Evolutionary conservation across 2,888 invertebrate genomes (phyloP).

Genomic region (Dorcus parallelipipedus): DNA sequence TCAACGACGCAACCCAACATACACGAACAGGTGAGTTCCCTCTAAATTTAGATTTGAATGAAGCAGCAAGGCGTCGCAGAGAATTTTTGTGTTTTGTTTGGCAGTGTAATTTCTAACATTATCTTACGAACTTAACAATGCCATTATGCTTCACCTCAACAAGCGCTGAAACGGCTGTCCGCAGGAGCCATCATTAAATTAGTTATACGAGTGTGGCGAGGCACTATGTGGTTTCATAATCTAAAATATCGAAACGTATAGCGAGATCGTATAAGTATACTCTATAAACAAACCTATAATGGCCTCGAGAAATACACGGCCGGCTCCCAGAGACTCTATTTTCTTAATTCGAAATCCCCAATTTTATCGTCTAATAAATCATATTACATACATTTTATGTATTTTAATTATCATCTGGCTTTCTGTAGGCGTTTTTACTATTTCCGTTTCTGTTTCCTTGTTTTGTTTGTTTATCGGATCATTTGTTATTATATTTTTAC

Average conservation of each 20-base stretch:
- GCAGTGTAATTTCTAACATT: no score
- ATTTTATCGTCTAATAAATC: constrained; percentile 18
- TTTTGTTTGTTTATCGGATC: constrained; percentile 18
- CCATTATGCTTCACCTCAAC: not conserved
- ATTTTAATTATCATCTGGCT: constrained; percentile 35
- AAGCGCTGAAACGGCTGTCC: not conserved
- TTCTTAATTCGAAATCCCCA: constrained; percentile 17
- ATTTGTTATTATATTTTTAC: constrained; percentile 18
- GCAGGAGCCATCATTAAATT: constrained; percentile 13
- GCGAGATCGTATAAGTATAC: constrained; percentile 8
- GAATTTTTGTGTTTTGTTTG: no score
- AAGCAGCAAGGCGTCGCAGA: no score
- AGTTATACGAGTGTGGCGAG: constrained; percentile 13
- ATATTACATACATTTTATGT: constrained; percentile 14
- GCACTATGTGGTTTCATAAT: constrained; percentile 20
- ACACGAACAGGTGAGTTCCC: no score
- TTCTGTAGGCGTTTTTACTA: constrained; percentile 32
- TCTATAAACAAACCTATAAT: constrained; percentile 12
- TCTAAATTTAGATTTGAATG: no score
- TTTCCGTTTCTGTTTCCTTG: constrained; percentile 32
- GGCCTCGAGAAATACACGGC: constrained; percentile 7
- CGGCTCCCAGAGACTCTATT: constrained; percentile 1
- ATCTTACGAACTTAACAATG: no score
- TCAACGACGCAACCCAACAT: no score
- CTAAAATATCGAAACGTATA: constrained; percentile 9